Evolutionary conservation across 2,797 vertebrate species (phyloP).

Genomic region (Lagocephalus sceleratus): DNA sequence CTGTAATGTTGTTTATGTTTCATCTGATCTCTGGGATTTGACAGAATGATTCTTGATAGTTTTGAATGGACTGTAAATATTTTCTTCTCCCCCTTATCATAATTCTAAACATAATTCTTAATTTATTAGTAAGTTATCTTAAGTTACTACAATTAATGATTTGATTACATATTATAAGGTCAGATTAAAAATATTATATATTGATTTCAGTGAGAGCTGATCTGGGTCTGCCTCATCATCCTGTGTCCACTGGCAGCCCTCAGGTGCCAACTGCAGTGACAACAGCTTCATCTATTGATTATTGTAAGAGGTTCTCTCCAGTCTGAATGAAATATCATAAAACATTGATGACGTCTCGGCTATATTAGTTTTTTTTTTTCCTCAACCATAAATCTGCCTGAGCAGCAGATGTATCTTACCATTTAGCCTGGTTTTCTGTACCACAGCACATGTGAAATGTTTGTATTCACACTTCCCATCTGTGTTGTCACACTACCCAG

Average conservation of each 20-base stretch:
- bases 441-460: too few species aligned
- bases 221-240: constrained; percentile 68
- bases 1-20: not conserved
- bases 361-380: not conserved
- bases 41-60: not conserved
- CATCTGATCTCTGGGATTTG: not conserved
- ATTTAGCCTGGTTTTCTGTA: constrained; percentile 17
- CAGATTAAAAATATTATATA: not conserved
- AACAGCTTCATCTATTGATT: constrained; percentile 97
- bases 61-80: not conserved
- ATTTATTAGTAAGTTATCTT: too few species aligned
- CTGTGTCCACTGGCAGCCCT: constrained; percentile 80
- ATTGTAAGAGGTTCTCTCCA: constrained; percentile 84
- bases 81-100: not conserved
- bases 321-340: constrained; percentile 97
- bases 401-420: constrained; percentile 17
- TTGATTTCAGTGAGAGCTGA: too few species aligned
- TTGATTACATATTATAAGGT: not conserved
- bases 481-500: too few species aligned
- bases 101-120: not conserved
- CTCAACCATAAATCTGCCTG: too few species aligned
- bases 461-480: too few species aligned
- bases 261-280: constrained; percentile 91
- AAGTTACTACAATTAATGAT: not conserved
- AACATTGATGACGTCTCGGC: constrained; percentile 94